These are phyloP conservation scores for Falco cherrug DNA, from an alignment of 2,797 vertebrate species.

Conservation along the genomic window DNA sequence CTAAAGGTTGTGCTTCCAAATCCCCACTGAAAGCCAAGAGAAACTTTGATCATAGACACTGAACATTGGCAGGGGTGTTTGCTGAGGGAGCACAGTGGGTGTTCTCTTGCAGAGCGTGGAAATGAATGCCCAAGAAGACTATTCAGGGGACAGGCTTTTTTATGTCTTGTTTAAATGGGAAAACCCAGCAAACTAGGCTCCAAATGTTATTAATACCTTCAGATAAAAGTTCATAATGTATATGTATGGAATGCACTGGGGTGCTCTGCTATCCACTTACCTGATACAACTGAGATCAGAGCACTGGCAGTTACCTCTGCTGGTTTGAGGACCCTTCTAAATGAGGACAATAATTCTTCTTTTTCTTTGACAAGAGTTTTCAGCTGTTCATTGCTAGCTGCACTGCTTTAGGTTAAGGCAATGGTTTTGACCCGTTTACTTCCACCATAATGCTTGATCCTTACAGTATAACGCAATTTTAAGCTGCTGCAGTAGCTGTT, in stretches of 20 bases:
- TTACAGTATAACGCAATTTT: not conserved
- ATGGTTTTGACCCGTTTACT: not conserved
- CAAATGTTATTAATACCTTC: not conserved
- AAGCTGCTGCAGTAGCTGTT: not conserved
- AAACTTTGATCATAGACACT: conserved; percentile 2
- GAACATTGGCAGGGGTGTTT: not conserved
- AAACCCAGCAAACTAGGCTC: not conserved
- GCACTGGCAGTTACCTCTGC: not conserved
- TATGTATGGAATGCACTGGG: not conserved
- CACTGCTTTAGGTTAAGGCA: not conserved
- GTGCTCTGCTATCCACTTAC: not conserved
- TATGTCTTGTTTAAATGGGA: not conserved
- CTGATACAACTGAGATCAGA: not conserved
- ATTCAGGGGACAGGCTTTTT: not conserved
- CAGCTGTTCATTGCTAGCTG: not conserved
- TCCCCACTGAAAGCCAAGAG: not conserved
- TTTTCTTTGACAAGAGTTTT: not conserved
- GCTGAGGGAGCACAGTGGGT: not conserved
- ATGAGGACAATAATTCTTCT: not conserved
- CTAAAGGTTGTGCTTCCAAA: not conserved
- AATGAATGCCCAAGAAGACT: not conserved
- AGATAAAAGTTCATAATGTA: not conserved
- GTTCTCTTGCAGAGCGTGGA: not conserved
- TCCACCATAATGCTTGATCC: not conserved
- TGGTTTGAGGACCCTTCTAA: not conserved